Base-by-base conservation (phyloP, 2,113 vertebrate species). In the Melospiza melodia region DNA sequence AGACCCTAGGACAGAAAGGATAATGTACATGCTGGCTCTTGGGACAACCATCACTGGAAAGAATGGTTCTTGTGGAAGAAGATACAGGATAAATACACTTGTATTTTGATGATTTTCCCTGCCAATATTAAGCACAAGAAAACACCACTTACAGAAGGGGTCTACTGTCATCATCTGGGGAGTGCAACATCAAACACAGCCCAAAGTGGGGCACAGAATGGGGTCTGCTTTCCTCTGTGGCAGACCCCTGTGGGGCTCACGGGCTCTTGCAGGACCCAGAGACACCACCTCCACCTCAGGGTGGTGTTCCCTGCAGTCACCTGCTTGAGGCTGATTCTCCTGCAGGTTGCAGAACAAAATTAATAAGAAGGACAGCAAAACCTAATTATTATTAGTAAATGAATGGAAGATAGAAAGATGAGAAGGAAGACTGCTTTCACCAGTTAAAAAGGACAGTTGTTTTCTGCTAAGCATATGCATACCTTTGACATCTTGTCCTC, bases 251-350 rank as follows among this genome's bases (percentile, higher is more conserved):
- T 2, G 27, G 44, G n/a, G 23, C 10, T 77, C 5, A 13, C 17
- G 24, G 22, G 21, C 7, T 54, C 14, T 65, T 43, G 15, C 27
- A 79, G 41, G 7, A 77, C 19, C 44, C 54, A 52, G 43, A 43
- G 14, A 31, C 3, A 31, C 3, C 20, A 7, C 3, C 18, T 4
- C 4, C 7, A 37, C 15, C 4, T 19, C 51, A 54, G 31, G 19
- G 7, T 20, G 6, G 15, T 39, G 61, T 21, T 92, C 48, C 31
- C 57, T 92, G 52, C 17, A 43, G 8, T 41, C 71, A 51, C 30
- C n/a, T 62, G 2, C 27, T 49, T 44, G n/a, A 55, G 23, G 20
- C 41, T 83, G 51, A 69, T 72, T 83, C 9, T 78, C 8, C 61
- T 51, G 28, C 25, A 78, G 25, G 17, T 11, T 48, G 43, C 16